Evolutionary conservation across 2,888 invertebrate species (phyloP).

Genomic region (Leucophenga maculata): DNA sequence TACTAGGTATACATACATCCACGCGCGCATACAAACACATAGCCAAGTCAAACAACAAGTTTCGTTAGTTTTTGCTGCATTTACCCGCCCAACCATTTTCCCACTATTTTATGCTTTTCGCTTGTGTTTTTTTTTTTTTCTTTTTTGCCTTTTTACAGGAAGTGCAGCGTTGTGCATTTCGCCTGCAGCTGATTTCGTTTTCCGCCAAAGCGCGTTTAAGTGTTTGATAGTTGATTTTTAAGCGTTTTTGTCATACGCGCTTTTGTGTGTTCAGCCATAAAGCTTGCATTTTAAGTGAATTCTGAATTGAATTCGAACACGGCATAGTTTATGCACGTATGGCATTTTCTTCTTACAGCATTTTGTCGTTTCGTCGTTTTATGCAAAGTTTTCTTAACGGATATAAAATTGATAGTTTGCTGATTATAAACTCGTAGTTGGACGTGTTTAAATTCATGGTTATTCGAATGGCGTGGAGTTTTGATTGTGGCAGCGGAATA

Average conservation of each 20-base stretch:
- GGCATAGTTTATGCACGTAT: not conserved
- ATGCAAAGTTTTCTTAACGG: slow-evolving; percentile 4
- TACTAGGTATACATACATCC: slow-evolving; percentile 4
- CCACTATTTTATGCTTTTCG: not conserved
- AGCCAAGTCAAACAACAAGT: not conserved
- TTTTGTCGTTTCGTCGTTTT: not conserved
- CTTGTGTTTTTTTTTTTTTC: not conserved
- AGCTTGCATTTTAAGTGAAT: slow-evolving; percentile 22
- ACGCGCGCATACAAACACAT: not conserved
- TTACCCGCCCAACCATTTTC: not conserved
- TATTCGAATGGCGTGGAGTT: too few relatives aligned
- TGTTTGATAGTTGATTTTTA: slow-evolving; percentile 6
- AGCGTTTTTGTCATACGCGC: not conserved
- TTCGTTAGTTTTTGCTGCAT: slow-evolving; percentile 1
- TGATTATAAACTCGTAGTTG: too few relatives aligned
- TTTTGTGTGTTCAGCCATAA: not conserved
- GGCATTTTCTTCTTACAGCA: not conserved
- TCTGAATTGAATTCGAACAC: not conserved
- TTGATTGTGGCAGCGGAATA: too few relatives aligned
- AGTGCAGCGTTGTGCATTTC: slow-evolving; percentile 20
- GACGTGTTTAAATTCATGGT: too few relatives aligned
- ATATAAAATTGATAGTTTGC: not conserved
- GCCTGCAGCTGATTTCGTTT: slow-evolving; percentile 20
- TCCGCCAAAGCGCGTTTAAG: slow-evolving; percentile 16
- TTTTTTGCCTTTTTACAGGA: not conserved